Evolutionary conservation across 2,888 invertebrate genomes (phyloP).

Genomic region (Yponomeuta malinellus): DNA sequence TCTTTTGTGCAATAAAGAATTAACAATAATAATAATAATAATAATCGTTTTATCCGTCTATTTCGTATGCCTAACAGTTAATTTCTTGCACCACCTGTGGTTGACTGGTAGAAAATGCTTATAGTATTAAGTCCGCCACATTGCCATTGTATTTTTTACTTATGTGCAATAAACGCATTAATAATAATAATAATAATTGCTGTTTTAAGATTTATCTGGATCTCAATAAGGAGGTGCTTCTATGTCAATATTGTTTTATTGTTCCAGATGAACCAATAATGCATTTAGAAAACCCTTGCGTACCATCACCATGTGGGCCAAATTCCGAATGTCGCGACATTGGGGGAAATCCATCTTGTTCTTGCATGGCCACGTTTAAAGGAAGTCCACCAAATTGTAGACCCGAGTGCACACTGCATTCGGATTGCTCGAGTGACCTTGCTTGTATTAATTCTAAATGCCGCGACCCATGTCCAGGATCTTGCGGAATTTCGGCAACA

Average conservation of each 20-base stretch:
- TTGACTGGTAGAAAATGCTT: too few species aligned
- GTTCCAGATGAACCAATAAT: constrained; percentile 47
- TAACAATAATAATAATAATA: too few species aligned
- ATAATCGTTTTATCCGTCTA: too few species aligned
- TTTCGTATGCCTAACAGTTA: too few species aligned
- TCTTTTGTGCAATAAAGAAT: too few species aligned
- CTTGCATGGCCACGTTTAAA: constrained; percentile 78
- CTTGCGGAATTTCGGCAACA: constrained; percentile 79
- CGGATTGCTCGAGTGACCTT: constrained; percentile 83
- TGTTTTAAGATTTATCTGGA: too few species aligned
- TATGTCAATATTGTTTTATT: constrained; percentile 21
- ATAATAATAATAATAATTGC: background rate
- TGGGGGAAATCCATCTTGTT: constrained; percentile 78
- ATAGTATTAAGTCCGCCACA: too few species aligned
- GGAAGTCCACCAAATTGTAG: constrained; percentile 84
- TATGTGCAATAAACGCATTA: too few species aligned
- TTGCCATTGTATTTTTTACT: too few species aligned
- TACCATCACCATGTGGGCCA: constrained; percentile 80
- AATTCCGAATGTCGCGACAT: constrained; percentile 79
- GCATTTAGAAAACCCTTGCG: constrained; percentile 66
- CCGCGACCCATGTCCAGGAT: constrained; percentile 85
- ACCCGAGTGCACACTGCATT: constrained; percentile 81
- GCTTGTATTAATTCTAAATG: constrained; percentile 87
- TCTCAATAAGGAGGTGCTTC: background rate
- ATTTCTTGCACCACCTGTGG: too few species aligned